phyloP scores from a whole-genome alignment of 2,113 vertebrate genomes.

The Psittacus erithacus region DNA sequence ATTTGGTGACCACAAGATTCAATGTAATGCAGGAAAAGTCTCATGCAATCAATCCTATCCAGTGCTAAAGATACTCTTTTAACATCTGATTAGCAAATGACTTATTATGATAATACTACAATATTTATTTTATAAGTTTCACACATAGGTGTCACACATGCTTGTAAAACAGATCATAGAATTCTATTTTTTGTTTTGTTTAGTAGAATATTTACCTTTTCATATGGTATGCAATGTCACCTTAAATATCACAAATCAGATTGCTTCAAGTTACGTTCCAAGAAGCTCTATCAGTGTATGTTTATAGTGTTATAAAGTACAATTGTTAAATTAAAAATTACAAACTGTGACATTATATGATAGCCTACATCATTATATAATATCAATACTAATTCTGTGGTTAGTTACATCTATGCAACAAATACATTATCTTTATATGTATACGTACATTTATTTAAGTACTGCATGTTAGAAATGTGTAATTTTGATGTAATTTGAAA shows the following conservation, averaged over 20 bases:
- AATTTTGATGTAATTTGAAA: neutral
- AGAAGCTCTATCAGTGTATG: neutral
- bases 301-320: conserved; percentile 38
- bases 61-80: neutral
- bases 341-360: conserved; percentile 11
- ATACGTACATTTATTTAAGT: neutral
- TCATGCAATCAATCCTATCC: neutral
- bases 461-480: neutral
- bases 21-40: neutral
- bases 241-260: neutral
- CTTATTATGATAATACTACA: neutral
- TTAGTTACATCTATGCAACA: neutral
- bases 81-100: neutral
- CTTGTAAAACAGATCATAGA: neutral
- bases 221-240: neutral
- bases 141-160: neutral
- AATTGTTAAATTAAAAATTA: conserved; percentile 2
- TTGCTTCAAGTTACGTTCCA: neutral
- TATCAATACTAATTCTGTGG: neutral
- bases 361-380: neutral
- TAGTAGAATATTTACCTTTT: neutral
- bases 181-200: neutral
- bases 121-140: neutral
- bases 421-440: neutral
- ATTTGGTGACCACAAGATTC: neutral